Base-by-base conservation (phyloP, 2,797 vertebrate genomes). In the Gouania willdenowi region DNA sequence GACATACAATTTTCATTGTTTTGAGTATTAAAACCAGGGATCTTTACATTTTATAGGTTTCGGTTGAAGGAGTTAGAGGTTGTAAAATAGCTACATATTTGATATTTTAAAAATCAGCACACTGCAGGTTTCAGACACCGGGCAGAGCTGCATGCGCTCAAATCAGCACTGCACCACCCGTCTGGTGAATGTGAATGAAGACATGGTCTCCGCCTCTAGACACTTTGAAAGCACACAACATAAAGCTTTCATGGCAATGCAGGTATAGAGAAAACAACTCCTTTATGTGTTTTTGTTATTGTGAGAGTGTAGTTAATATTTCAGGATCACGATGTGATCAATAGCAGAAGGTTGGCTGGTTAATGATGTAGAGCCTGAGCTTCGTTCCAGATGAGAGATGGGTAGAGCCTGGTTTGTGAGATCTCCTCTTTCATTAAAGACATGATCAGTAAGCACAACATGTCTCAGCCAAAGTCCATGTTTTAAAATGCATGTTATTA, bases 361-460 rank as follows among this genome's bases (percentile, higher is more conserved):
- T 81, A 85, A 86, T 84, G 77, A 86, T 83, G 77, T 71, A 79
- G 62, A 78, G 71, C 59, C 63, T 12, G 47, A 39, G 63, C 21
- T 38, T 50, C 34, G 8, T 75, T 34, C 67, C 47, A 49, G 45
- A 49, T 33, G 54, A 65, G 62, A 32, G 52, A 52, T 28, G 51
- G 64, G 41, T 40, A 51, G 51, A 68, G 58, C 45, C 54, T 44
- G 50, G 31, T 58, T 74, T 68, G 54, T 64, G 52, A 66, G 65
- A 44, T 77, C 61, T 48, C 19, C 57, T 71, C 68, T 71, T 70
- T 76, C 74, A 79, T 83, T 85, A 83, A 69, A 71, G 62, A 68
- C 19, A 36, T 62, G 74, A 79, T 85, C 82, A 72, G 78, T 84
- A 79, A 82, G 72, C 76, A 54, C 50, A 82, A 63, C 54, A 54